Evolutionary conservation across 2,113 vertebrate species (phyloP), one percentile per base, ranked within the genome.

Genomic region (Haemorhous mexicanus): DNA sequence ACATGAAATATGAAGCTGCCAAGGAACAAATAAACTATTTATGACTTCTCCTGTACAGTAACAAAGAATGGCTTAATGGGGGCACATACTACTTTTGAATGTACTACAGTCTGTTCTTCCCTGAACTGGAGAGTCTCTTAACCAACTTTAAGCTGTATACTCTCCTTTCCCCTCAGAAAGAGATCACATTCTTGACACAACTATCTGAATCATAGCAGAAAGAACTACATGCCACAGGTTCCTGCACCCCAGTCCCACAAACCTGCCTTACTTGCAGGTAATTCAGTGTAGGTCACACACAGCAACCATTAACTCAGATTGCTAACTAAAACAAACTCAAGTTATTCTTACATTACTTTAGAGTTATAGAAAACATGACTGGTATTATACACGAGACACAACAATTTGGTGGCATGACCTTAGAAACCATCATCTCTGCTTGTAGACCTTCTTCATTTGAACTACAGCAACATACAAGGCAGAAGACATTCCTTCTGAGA

Each of bases 11-110:
- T 23, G 55, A 95, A 93, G 39, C 63, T 73, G 63, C 55, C 81
- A 80, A 87, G 70, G 63, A 93, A 66, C 46, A 87, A 91, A 97
- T 95, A 80, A 95, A 96, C 50, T 95, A 94, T 95, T 96, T 83
- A 94, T 93, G 81, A 91, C 50, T 93, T 87, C 69, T 32, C 53
- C 55, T 86, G 70, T 83, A 83, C 83, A 63, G 87, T 91, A 95
- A 95, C 14, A 1, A 90, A 86, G 44, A 64, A 85, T 93, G 87
- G 87, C 92, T 97, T 92, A 93, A 95, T 80, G 79, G 61, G 92
- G 90, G 35, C 94, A 96, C 0, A 13, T 17, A 64, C 35, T 52
- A 44, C 68, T 94, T 97, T 46, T 52, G 37, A 72, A 85, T 32
- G 8, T 19, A 74, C 41, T 77, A 39, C 67, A 91, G 43, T 20